A percentile compares a stretch with the other conserved stretches of the same genome.
phyloP scores from a whole-genome alignment of 2,888 invertebrate genomes.

The Polyommatus iphigenia region DNA sequence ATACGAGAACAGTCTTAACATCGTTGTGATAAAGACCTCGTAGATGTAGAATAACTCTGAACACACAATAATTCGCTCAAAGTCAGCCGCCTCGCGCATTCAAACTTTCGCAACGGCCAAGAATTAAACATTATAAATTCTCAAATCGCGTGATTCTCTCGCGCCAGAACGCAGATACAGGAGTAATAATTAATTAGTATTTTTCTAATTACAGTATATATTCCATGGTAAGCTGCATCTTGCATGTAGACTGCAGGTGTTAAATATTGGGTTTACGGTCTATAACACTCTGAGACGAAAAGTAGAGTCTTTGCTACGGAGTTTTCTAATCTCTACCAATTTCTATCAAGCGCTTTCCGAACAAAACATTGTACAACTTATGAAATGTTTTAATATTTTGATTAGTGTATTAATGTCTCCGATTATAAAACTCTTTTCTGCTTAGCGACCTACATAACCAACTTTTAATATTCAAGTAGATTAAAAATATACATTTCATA shows the following conservation, averaged over 20 bases:
- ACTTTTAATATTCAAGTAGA: too few relatives aligned
- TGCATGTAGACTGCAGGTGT: background rate
- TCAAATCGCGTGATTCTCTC: constrained; percentile 25
- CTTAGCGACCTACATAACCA: too few relatives aligned
- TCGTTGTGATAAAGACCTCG: background rate
- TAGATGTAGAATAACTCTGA: background rate
- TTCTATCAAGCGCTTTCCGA: too few relatives aligned
- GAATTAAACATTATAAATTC: constrained; percentile 27
- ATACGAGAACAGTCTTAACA: background rate
- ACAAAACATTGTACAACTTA: too few relatives aligned
- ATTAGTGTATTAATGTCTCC: too few relatives aligned
- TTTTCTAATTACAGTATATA: background rate
- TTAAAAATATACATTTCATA: background rate
- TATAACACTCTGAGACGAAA: background rate
- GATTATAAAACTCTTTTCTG: too few relatives aligned
- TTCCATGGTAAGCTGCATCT: constrained; percentile 2
- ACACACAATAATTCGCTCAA: background rate
- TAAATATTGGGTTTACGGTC: background rate
- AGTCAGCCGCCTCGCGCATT: background rate
- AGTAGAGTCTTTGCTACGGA: background rate
- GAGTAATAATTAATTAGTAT: constrained; percentile 6
- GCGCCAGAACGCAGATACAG: background rate
- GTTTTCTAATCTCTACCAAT: too few relatives aligned
- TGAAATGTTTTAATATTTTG: too few relatives aligned
- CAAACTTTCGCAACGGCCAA: constrained; percentile 24